Percentiles rank a stretch among this genome's conserved stretches.
Evolutionary conservation across 2,888 invertebrate species (phyloP).

Genomic region (Epinotia demarniana): DNA sequence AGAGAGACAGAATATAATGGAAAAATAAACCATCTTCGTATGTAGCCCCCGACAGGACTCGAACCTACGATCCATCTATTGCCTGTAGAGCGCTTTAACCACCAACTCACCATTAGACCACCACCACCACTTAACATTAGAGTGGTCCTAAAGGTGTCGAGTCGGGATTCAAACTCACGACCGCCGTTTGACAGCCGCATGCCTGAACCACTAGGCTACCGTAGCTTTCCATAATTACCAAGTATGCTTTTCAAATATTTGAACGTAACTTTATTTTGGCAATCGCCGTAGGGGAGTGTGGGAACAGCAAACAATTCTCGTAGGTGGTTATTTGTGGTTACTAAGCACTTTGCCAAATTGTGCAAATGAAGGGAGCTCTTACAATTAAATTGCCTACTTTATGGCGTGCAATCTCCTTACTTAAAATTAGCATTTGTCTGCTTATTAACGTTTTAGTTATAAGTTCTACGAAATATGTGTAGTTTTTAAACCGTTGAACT

Average conservation of each 20-base stretch:
- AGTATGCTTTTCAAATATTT: slow-evolving; percentile 25
- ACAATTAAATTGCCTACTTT: slow-evolving; percentile 1
- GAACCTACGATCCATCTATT: no score
- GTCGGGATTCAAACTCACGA: no score
- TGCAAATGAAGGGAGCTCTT: slow-evolving; percentile 29
- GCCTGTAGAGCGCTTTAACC: no score
- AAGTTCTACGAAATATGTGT: not conserved
- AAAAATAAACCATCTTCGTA: no score
- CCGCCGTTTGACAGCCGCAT: no score
- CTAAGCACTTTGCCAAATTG: slow-evolving; percentile 51
- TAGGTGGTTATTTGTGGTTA: slow-evolving; percentile 44
- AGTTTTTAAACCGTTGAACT: not conserved
- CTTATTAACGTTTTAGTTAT: not conserved
- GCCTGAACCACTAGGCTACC: no score
- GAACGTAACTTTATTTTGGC: slow-evolving; percentile 24
- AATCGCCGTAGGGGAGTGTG: slow-evolving; percentile 39
- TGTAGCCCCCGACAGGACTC: no score
- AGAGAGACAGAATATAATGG: no score
- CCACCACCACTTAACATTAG: no score
- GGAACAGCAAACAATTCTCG: slow-evolving; percentile 48
- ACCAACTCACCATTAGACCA: no score
- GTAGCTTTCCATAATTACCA: no score
- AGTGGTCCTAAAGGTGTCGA: no score
- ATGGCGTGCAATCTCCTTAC: not conserved
- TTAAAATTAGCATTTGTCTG: not conserved